phyloP scores from a whole-genome alignment of 2,113 vertebrate species.

The Actinemys pallida region DNA sequence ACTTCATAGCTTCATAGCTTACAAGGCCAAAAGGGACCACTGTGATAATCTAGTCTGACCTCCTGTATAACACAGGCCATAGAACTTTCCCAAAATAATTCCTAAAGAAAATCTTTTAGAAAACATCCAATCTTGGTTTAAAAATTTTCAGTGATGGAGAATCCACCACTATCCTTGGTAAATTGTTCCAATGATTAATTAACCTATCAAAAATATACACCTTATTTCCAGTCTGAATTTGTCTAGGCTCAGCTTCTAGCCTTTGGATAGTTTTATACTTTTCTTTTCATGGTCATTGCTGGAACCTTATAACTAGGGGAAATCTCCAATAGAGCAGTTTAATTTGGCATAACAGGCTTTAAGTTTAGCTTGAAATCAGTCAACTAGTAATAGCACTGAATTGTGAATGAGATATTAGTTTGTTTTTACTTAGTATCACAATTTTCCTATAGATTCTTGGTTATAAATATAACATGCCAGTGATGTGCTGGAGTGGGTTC shows the following conservation, averaged over 20 bases:
- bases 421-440: not conserved
- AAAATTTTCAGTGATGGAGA: not conserved
- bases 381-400: not conserved
- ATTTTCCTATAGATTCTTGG: slow-evolving; percentile 1
- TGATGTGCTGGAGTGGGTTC: not conserved
- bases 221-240: not conserved
- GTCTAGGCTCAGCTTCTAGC: not conserved
- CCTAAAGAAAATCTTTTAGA: not conserved
- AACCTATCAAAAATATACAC: not conserved
- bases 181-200: not conserved
- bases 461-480: slow-evolving; percentile 4
- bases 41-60: not conserved
- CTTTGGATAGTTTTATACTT: not conserved
- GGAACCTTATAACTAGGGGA: not conserved
- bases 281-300: not conserved
- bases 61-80: not conserved
- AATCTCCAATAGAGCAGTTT: not conserved
- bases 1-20: not conserved
- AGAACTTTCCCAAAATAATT: not conserved
- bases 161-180: not conserved
- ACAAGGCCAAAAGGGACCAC: not conserved
- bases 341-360: not conserved
- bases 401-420: slow-evolving; percentile 1
- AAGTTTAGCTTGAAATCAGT: slow-evolving; percentile 25
- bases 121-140: not conserved